Evolutionary conservation across 1,140 invertebrate species (phyloP), one percentile per base, ranked within the genome.

Genomic region (Catajapyx aquilonaris): DNA sequence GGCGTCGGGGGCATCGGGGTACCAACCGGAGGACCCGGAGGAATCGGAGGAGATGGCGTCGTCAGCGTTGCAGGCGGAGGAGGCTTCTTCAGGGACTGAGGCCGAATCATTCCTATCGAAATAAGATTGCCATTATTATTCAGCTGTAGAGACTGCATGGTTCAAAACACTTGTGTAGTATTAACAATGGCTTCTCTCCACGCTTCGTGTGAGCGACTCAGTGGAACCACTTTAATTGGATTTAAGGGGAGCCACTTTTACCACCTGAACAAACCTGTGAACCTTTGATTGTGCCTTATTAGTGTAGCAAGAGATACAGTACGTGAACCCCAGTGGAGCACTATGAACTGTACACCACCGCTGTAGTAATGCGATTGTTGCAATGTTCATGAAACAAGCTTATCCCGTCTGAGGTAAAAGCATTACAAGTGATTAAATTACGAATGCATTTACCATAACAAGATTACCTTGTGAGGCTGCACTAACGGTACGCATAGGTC

Each of bases 81-180:
- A 7, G 73, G 71, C 5, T 70, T 53, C 13, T 71, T 71, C 55
- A 73, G 62, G 2, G 64, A 65, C 49, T 77, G 73, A 1, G 70
- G 66, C 41, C 77, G 61, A 2, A 81, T 73, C 2, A 69, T 69
- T 43, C 75, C 75, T 47, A 28, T 7, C 40, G 40, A 31, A 41
- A 28, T 15, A 37, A n/a, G n/a, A n/a, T n/a, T n/a, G n/a, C n/a
- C n/a, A n/a, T n/a, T n/a, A n/a, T n/a, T n/a, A n/a, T n/a, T n/a
- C n/a, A n/a, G n/a, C n/a, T n/a, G n/a, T n/a, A n/a, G n/a, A n/a
- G n/a, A n/a, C n/a, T n/a, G n/a, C n/a, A n/a, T n/a, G n/a, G n/a
- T n/a, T n/a, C n/a, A n/a, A n/a, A n/a, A n/a, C n/a, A n/a, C n/a
- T n/a, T n/a, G n/a, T n/a, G n/a, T n/a, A n/a, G n/a, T n/a, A n/a